These are phyloP conservation scores for Polyploca ridens DNA, from an alignment of 2,888 invertebrate genomes.

Conservation along the genomic window DNA sequence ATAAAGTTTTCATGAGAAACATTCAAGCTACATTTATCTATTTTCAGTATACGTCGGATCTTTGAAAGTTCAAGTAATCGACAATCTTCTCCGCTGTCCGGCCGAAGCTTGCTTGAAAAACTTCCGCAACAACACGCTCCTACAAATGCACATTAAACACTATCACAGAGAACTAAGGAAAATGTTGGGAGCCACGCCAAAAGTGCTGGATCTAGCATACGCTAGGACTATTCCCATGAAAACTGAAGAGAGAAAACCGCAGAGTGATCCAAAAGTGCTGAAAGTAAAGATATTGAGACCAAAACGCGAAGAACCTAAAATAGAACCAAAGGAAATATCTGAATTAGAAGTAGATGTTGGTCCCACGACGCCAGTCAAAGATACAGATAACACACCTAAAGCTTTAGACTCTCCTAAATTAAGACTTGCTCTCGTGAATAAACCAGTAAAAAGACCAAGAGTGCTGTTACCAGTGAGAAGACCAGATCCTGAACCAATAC, in stretches of 20 bases:
- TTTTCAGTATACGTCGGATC: slow-evolving; percentile 84
- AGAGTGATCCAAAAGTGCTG: slow-evolving; percentile 52
- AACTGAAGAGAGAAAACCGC: slow-evolving; percentile 30
- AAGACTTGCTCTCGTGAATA: slow-evolving; percentile 59
- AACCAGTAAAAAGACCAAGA: slow-evolving; percentile 68
- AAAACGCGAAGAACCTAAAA: slow-evolving; percentile 57
- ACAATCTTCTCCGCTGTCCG: slow-evolving; percentile 89
- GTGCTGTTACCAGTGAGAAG: slow-evolving; percentile 69
- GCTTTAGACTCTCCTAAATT: slow-evolving; percentile 71
- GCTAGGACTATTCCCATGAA: slow-evolving; percentile 85
- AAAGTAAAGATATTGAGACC: slow-evolving; percentile 69
- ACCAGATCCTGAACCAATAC: slow-evolving; percentile 45
- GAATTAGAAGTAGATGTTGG: slow-evolving; percentile 38
- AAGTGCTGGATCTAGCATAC: slow-evolving; percentile 93
- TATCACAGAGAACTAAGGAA: slow-evolving; percentile 93
- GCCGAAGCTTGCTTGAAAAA: slow-evolving; percentile 94
- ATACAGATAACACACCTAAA: slow-evolving; percentile 37
- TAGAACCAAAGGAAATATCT: slow-evolving; percentile 32
- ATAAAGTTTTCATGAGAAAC: neutral
- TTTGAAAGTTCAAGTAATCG: slow-evolving; percentile 87
- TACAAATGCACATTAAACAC: slow-evolving; percentile 97
- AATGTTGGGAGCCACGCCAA: slow-evolving; percentile 91
- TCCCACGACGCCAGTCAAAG: slow-evolving; percentile 35
- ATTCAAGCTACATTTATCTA: neutral
- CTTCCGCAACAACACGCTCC: slow-evolving; percentile 94